Percentiles rank a stretch among this genome's conserved stretches.
Evolutionary conservation across 2,888 invertebrate genomes (phyloP).

Genomic region (Drepana falcataria): DNA sequence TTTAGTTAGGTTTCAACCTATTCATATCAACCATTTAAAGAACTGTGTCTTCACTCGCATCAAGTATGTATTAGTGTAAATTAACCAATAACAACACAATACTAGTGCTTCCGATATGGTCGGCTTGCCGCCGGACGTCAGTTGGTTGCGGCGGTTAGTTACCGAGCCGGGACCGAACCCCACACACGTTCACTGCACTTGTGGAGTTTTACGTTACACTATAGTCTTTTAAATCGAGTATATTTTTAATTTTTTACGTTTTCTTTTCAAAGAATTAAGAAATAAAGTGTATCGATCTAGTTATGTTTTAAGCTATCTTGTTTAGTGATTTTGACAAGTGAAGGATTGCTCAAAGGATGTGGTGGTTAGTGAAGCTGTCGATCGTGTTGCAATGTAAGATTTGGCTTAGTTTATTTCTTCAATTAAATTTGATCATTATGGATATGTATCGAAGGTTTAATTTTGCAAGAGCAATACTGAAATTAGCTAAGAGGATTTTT

Average conservation of each 20-base stretch:
- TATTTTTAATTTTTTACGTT: no score
- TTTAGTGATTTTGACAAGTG: conserved; percentile 3
- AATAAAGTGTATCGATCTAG: no score
- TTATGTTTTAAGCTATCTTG: background rate
- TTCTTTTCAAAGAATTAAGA: no score
- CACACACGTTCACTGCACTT: conserved; percentile 53
- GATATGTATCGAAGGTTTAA: background rate
- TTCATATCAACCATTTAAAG: conserved; percentile 3
- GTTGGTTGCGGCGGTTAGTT: conserved; percentile 68
- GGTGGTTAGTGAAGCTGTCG: conserved; percentile 50
- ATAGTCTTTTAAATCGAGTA: background rate
- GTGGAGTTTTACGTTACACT: background rate
- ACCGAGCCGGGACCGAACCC: conserved; percentile 62
- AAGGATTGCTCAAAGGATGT: conserved; percentile 32
- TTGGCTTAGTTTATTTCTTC: conserved; percentile 1
- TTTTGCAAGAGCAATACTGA: background rate
- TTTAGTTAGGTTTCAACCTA: background rate
- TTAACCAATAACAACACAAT: conserved; percentile 60
- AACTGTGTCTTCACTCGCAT: conserved; percentile 1
- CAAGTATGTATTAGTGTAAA: conserved; percentile 45
- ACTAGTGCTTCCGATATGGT: conserved; percentile 68
- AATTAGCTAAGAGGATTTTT: no score
- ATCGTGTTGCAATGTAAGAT: conserved; percentile 59
- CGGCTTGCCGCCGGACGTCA: conserved; percentile 62
- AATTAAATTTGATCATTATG: background rate